A percentile compares a stretch with the other conserved stretches of the same genome.
phyloP scores from a whole-genome alignment of 2,797 vertebrate species.

The Bucorvus abyssinicus region DNA sequence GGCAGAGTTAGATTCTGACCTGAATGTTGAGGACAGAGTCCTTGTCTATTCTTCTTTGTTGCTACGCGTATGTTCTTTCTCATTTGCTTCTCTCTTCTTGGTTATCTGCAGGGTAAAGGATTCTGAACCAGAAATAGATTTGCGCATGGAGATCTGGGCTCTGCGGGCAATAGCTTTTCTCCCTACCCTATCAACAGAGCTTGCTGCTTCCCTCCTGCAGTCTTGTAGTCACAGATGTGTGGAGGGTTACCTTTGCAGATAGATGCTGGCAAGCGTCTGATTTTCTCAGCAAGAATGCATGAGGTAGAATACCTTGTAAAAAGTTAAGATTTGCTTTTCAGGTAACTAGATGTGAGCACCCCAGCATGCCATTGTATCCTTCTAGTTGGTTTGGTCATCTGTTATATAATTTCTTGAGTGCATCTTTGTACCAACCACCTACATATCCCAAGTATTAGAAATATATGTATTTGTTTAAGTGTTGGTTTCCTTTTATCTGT shows the following conservation, averaged over 20 bases:
- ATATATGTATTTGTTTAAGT: background rate
- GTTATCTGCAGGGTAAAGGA: background rate
- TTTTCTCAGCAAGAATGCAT: background rate
- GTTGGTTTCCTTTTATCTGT: background rate
- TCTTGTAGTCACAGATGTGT: background rate
- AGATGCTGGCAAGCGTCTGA: background rate
- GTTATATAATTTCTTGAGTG: background rate
- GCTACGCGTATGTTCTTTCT: background rate
- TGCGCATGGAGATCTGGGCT: background rate
- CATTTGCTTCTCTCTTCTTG: background rate
- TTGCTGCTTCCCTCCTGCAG: background rate
- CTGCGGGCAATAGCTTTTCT: background rate
- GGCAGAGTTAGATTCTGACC: background rate
- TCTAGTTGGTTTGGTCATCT: background rate
- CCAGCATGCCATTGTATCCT: background rate
- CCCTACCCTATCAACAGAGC: background rate
- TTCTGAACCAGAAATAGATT: background rate
- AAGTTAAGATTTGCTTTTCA: background rate
- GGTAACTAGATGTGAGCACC: background rate
- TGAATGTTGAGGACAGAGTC: background rate
- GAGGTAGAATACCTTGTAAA: background rate
- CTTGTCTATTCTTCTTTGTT: conserved; percentile 19
- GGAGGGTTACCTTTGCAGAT: background rate
- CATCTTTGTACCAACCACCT: background rate
- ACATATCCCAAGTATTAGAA: background rate